These are phyloP conservation scores for Ridgeia piscesae DNA, from an alignment of 1,140 invertebrate species.

Conservation along the genomic window DNA sequence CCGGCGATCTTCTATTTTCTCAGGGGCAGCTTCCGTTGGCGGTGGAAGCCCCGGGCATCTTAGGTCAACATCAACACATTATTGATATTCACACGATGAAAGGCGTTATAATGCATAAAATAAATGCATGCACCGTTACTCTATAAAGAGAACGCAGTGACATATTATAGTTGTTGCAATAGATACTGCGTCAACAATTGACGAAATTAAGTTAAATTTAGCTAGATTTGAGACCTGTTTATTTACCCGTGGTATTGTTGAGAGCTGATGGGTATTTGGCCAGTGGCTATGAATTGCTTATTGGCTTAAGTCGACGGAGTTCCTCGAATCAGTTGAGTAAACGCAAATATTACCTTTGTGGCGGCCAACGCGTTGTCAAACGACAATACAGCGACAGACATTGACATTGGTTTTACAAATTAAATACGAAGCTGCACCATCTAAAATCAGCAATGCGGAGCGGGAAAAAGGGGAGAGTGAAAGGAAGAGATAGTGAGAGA, in stretches of 20 bases:
- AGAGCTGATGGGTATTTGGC: not conserved
- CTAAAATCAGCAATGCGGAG: not conserved
- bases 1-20: not conserved
- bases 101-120: not conserved
- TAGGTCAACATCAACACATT: not conserved
- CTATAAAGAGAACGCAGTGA: not conserved
- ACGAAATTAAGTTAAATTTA: not conserved
- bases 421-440: too few species aligned
- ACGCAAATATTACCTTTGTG: not conserved
- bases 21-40: not conserved
- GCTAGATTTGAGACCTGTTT: not conserved
- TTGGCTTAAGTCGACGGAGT: too few species aligned
- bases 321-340: not conserved
- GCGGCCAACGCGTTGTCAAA: not conserved
- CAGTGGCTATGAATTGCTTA: not conserved
- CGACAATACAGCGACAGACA: not conserved
- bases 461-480: not conserved
- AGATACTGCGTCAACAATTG: not conserved
- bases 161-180: not conserved
- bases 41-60: not conserved
- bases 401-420: not conserved
- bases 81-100: conserved; percentile 1
- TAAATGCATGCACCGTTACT: not conserved
- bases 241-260: not conserved
- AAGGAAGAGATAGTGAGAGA: not conserved